A percentile compares a stretch with the other conserved stretches of the same genome.
phyloP scores from a whole-genome alignment of 2,888 invertebrate species.

The Saturnia pavonia region DNA sequence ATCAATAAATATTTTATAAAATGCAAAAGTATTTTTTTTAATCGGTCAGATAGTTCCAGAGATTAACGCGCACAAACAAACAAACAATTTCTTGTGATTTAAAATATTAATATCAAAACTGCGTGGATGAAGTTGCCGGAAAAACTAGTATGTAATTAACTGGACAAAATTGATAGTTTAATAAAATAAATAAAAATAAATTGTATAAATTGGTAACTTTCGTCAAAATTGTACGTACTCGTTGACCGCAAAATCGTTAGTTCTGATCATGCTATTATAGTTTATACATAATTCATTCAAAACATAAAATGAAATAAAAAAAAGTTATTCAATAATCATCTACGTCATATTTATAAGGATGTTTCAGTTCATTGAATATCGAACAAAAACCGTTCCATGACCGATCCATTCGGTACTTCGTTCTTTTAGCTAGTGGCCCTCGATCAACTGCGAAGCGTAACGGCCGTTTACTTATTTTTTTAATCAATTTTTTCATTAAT shows the following conservation, averaged over 20 bases:
- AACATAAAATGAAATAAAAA: background rate
- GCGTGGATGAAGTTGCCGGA: too few species aligned
- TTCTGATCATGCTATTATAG: background rate
- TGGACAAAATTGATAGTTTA: too few species aligned
- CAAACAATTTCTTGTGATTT: too few species aligned
- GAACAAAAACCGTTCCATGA: background rate
- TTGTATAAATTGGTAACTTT: background rate
- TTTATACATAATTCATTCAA: background rate
- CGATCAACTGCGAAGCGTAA: conserved; percentile 6
- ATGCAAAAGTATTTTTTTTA: too few species aligned
- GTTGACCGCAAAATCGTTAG: background rate
- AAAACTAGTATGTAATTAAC: too few species aligned
- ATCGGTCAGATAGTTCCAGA: too few species aligned
- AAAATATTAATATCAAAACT: too few species aligned
- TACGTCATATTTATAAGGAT: background rate
- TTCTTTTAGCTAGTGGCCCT: background rate
- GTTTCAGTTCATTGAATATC: background rate
- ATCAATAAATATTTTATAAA: too few species aligned
- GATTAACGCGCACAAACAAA: too few species aligned
- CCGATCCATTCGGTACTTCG: background rate
- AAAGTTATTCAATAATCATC: background rate
- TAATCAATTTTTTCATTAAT: background rate
- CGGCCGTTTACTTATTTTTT: background rate
- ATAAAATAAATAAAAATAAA: too few species aligned
- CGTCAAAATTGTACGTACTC: background rate